Base-by-base conservation (phyloP, 2,113 vertebrate genomes). In the Pedionomus torquatus region DNA sequence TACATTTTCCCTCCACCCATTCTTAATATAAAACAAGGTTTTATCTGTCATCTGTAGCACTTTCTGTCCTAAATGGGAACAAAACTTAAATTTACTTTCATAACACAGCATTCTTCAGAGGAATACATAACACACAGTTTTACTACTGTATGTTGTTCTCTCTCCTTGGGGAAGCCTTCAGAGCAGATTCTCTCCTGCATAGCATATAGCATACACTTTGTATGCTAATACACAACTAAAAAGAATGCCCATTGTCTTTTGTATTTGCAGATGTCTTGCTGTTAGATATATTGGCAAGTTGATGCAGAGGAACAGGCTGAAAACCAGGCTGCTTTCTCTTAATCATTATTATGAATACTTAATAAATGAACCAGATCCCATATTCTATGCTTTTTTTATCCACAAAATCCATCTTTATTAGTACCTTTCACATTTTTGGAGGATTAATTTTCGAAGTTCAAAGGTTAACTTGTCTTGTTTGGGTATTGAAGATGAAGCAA, bases 391-490 rank as follows among this genome's bases (percentile, higher is more conserved):
- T 79, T 90, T 94, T 94, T 94, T 93, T 85, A 91, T 70, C 76
- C 52, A 80, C 86, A 37, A 93, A 93, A 96, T 91, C 64, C 35
- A 92, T 88, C 85, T 90, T 90, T 88, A 91, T 90, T 92, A 95
- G 60, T 65, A 88, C 35, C 75, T 90, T 80, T 83, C 58, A 95
- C 5, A n/a, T 72, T 91, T 95, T 88, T 66, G 6, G 66, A 89
- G 80, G 76, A 79, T 48, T 94, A 85, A 95, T 95, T 95, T 97
- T 91, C 68, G 26, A 77, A 92, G 85, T 81, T 91, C 93, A 96
- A 52, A 94, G 79, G 85, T 86, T 95, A 93, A 78, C 58, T 92
- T 86, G 49, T 72, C 94, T 86, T 92, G 54, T 93, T 96, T 95
- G 86, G 90, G 68, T 85, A 93, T 39, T 70, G 71, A 96, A 83